These are phyloP conservation scores for Congeria kusceri DNA, from an alignment of 2,888 invertebrate species.

Conservation along the genomic window DNA sequence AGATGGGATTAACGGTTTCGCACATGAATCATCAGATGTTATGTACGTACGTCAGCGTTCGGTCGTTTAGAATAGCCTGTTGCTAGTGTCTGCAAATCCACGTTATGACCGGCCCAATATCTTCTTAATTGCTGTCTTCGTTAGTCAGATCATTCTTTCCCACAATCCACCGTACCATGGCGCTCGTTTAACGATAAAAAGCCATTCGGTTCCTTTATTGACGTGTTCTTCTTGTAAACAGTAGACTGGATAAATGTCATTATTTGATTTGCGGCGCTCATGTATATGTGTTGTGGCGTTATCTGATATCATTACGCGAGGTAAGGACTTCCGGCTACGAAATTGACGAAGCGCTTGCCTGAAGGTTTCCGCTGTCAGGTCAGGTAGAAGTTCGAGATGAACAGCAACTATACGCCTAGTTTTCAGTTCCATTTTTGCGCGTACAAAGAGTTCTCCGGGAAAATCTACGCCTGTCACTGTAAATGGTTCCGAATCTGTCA, in stretches of 20 bases:
- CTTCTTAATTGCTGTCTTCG: background rate
- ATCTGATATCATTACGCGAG: background rate
- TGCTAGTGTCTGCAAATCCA: background rate
- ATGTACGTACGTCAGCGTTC: background rate
- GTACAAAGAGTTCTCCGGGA: slow-evolving; percentile 41
- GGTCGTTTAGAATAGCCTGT: background rate
- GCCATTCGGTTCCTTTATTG: background rate
- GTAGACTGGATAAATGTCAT: background rate
- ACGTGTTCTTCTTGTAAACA: background rate
- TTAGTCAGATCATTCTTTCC: background rate
- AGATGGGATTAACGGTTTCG: too few relatives aligned
- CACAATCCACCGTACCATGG: background rate
- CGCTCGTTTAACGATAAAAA: background rate
- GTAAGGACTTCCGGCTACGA: slow-evolving; percentile 9
- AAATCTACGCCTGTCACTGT: slow-evolving; percentile 57
- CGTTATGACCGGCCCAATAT: background rate
- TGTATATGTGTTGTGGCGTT: background rate
- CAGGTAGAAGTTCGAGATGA: slow-evolving; percentile 15
- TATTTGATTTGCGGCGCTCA: background rate
- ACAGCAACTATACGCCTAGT: slow-evolving; percentile 51
- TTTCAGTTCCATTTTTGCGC: slow-evolving; percentile 7
- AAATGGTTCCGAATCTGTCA: slow-evolving; percentile 43
- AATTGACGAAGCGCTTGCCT: slow-evolving; percentile 15
- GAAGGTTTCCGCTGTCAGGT: slow-evolving; percentile 4
- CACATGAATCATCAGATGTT: background rate